A percentile compares a stretch with the other conserved stretches of the same genome.
phyloP scores from a whole-genome alignment of 2,888 invertebrate species.

The Eulithis prunata region DNA sequence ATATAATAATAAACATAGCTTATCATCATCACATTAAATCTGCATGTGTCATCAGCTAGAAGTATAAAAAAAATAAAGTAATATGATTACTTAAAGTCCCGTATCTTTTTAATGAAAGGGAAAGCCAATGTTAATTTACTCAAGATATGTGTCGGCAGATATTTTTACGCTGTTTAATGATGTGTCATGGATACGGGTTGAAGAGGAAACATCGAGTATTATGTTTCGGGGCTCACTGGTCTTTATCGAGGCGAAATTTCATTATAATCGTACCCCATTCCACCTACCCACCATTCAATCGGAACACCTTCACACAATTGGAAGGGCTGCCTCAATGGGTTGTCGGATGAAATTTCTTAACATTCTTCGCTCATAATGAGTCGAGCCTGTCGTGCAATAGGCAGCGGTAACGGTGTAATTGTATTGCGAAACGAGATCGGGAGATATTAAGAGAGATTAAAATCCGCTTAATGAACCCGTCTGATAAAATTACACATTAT shows the following conservation, averaged over 20 bases:
- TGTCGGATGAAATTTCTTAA: constrained; percentile 84
- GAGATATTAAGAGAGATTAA: constrained; percentile 78
- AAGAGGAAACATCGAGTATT: constrained; percentile 82
- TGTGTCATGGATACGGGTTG: constrained; percentile 80
- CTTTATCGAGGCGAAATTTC: constrained; percentile 82
- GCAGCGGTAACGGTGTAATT: constrained; percentile 81
- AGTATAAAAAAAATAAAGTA: constrained; percentile 19
- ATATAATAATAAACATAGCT: background rate
- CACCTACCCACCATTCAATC: constrained; percentile 77
- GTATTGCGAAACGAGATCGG: constrained; percentile 77
- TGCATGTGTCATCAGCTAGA: too few species aligned
- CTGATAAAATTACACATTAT: constrained; percentile 61
- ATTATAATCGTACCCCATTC: constrained; percentile 81
- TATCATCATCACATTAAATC: constrained; percentile 16
- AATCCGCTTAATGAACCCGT: constrained; percentile 73
- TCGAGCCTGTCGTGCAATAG: constrained; percentile 78
- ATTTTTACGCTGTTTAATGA: constrained; percentile 80
- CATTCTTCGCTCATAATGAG: constrained; percentile 81
- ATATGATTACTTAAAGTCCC: constrained; percentile 25
- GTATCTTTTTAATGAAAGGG: constrained; percentile 50
- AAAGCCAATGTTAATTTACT: constrained; percentile 68
- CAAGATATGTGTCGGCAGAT: constrained; percentile 79
- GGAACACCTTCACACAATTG: constrained; percentile 83
- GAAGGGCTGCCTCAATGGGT: constrained; percentile 81
- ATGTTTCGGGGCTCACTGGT: constrained; percentile 79